Evolutionary conservation across 2,113 vertebrate species (phyloP), one percentile per base, ranked within the genome.

Genomic region (Limanda limanda): DNA sequence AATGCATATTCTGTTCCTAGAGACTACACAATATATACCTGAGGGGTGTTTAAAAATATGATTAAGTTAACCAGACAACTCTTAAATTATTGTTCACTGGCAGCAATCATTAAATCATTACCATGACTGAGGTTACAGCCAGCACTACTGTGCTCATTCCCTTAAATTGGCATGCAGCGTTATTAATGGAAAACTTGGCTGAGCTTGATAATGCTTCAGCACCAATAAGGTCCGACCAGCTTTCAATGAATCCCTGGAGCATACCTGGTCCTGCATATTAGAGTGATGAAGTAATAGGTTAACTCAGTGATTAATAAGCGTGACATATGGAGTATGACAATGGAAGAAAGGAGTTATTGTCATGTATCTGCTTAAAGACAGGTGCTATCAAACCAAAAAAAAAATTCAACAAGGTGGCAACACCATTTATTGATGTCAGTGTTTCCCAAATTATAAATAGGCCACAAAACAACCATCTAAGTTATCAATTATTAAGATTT

Each of bases 141-240:
- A 71, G 59, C 70, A 62, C 60, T 68, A 68, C 45, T 57, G 35
- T 20, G 23, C 23, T 66, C 51, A 48, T 76, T 62, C 51, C 74
- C 59, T 69, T 77, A 62, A 77, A 85, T 3, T 68, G 78, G 74
- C 71, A 79, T 71, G 74, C 42, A 37, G 24, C 42, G 74, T 85
- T 81, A 85, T 79, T 80, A 85, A 81, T 78, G 73, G 69, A 42
- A 59, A 83, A 78, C 74, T 81, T 88, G 83, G 71, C 85, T 71
- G 40, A 78, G 65, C 27, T n/a, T 31, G 18, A 75, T 78, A 82
- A 83, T 63, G 58, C 31, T 57, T 54, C 61, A 54, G 47, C 17
- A 2, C 21, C 62, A 86, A 81, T 86, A 86, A 82, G 78, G 80
- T 82, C 81, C 81, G 62, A 61, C 68, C 23, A 58, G 63, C 75